phyloP scores from a whole-genome alignment of 2,888 invertebrate genomes.

The Apamea monoglypha region DNA sequence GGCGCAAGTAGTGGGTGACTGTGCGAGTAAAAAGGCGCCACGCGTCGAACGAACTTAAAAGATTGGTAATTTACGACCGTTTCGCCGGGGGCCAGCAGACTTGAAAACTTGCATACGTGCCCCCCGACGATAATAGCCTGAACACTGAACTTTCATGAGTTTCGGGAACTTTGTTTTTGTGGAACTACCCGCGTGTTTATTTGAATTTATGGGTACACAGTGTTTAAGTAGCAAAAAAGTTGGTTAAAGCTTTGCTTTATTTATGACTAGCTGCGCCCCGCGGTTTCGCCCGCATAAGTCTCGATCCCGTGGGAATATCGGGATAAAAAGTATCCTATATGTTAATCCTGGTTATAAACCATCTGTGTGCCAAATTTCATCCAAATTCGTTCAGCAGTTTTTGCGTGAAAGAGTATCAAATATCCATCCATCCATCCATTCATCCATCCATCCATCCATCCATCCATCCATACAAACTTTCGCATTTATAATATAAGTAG shows the following conservation, averaged over 20 bases:
- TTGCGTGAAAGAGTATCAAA: too few species aligned
- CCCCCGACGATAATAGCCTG: conserved; percentile 64
- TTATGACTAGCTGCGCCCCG: too few species aligned
- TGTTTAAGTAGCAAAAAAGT: conserved; percentile 36
- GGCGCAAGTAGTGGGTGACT: conserved; percentile 34
- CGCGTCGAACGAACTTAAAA: conserved; percentile 57
- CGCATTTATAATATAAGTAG: too few species aligned
- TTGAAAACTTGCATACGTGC: conserved; percentile 66
- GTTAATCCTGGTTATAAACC: too few species aligned
- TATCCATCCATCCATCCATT: too few species aligned
- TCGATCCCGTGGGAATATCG: too few species aligned
- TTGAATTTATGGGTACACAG: conserved; percentile 58
- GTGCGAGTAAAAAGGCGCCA: conserved; percentile 28
- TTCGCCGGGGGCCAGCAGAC: conserved; percentile 40
- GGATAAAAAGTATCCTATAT: too few species aligned
- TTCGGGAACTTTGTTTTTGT: conserved; percentile 63
- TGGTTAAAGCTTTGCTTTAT: conserved; percentile 16
- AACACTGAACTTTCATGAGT: conserved; percentile 60
- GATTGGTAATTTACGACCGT: conserved; percentile 64
- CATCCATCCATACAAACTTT: too few species aligned
- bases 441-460: too few species aligned
- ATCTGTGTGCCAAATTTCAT: too few species aligned
- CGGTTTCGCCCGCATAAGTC: too few species aligned
- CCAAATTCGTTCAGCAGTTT: too few species aligned
- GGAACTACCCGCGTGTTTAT: conserved; percentile 55